Percentiles rank a stretch among this genome's conserved stretches.
Evolutionary conservation across 92 coral and sea anemone genomes (phyloP).

Genomic region (Epizoanthus scotinus): DNA sequence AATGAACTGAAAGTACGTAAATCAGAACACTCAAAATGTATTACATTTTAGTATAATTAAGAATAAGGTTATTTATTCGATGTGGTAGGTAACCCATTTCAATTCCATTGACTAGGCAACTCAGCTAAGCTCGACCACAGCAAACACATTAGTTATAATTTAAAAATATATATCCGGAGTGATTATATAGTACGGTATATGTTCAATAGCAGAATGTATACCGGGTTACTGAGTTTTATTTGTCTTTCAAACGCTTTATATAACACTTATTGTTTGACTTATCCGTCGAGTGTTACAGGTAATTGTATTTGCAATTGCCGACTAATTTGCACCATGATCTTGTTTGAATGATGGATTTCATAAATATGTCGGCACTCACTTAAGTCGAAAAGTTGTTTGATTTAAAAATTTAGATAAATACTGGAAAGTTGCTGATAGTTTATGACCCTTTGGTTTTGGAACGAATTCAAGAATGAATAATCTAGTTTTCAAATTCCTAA

Average conservation of each 20-base stretch:
- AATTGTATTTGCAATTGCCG: too few relatives aligned
- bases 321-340: background rate
- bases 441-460: background rate
- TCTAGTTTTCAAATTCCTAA: too few relatives aligned
- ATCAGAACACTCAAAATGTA: slow-evolving; percentile 4
- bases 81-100: slow-evolving; percentile 24
- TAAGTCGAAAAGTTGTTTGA: slow-evolving; percentile 29
- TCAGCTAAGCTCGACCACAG: too few relatives aligned
- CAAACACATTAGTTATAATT: too few relatives aligned
- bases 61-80: slow-evolving; percentile 10
- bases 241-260: too few relatives aligned
- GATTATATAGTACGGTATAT: too few relatives aligned
- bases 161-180: too few relatives aligned
- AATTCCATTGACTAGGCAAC: background rate
- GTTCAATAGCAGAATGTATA: too few relatives aligned
- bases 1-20: slow-evolving; percentile 13
- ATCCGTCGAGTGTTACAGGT: too few relatives aligned
- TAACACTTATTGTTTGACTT: too few relatives aligned
- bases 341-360: background rate
- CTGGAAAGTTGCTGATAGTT: slow-evolving; percentile 4
- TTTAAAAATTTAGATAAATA: slow-evolving; percentile 16
- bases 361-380: slow-evolving; percentile 33
- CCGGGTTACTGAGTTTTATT: too few relatives aligned
- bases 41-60: slow-evolving; percentile 5
- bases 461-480: background rate